phyloP scores from a whole-genome alignment of 2,113 vertebrate genomes.

The Atlantisia rogersi region DNA sequence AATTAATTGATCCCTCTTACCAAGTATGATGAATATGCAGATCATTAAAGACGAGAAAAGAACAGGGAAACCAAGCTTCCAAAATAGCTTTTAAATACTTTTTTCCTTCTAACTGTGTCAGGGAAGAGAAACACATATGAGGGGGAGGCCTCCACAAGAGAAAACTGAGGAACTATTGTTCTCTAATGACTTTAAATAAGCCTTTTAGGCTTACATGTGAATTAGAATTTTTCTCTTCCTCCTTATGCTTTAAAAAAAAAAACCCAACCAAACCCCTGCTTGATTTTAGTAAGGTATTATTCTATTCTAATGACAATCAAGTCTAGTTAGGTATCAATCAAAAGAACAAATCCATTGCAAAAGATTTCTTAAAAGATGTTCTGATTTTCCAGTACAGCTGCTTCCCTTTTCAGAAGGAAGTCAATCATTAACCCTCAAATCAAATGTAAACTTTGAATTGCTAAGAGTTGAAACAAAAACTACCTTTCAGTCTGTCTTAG shows the following conservation, averaged over 20 bases:
- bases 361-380: conserved; percentile 25
- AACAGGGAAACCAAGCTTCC: conserved; percentile 11
- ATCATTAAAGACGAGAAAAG: conserved; percentile 32
- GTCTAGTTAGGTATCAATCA: conserved; percentile 45
- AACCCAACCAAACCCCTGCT: not conserved
- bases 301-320: conserved; percentile 40
- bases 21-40: not conserved
- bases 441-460: not conserved
- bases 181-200: conserved; percentile 71
- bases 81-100: conserved; percentile 52
- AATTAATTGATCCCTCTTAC: not conserved
- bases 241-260: not conserved
- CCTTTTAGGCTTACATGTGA: conserved; percentile 34
- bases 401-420: not conserved
- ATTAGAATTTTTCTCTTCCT: conserved; percentile 40
- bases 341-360: conserved; percentile 6
- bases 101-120: conserved; percentile 27
- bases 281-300: conserved; percentile 17
- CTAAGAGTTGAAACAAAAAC: not conserved
- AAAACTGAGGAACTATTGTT: conserved; percentile 59
- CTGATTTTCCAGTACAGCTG: not conserved
- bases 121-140: conserved; percentile 15
- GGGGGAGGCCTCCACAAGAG: conserved; percentile 58
- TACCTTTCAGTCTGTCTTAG: not conserved
- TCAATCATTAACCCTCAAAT: conserved; percentile 8